Conservation (phyloP, 2,888 invertebrate genomes). For the Cryptocheilus praepositus region DNA sequence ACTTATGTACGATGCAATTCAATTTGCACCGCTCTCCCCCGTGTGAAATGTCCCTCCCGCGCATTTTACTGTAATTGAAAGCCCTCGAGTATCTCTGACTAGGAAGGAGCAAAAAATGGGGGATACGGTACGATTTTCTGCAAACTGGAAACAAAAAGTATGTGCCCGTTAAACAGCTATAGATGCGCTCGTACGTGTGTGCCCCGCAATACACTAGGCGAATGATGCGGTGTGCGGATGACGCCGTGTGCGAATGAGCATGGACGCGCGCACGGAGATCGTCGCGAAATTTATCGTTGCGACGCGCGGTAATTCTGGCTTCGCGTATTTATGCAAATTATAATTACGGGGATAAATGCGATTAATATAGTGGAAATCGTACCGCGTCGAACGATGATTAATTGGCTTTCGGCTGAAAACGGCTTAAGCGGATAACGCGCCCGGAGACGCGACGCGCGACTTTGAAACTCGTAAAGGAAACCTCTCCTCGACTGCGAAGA, state of each 20-base stretch:
- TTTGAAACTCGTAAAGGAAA: conserved; percentile 31
- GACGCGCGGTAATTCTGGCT: neutral
- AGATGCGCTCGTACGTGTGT: neutral
- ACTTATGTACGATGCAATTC: conserved; percentile 72
- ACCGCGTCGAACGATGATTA: neutral
- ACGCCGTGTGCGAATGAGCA: neutral
- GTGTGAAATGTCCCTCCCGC: conserved; percentile 43
- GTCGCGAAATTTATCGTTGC: conserved; percentile 8
- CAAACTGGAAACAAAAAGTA: neutral
- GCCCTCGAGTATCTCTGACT: conserved; percentile 64
- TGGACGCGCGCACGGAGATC: conserved; percentile 1
- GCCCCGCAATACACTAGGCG: neutral
- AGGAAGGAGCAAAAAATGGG: conserved; percentile 20
- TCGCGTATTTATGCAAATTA: conserved; percentile 1
- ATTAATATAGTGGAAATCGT: neutral
- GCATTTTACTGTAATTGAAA: conserved; percentile 71
- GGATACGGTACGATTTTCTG: neutral
- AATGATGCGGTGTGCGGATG: neutral
- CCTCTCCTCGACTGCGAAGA: conserved; percentile 14
- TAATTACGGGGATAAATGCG: neutral
- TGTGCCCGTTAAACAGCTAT: neutral
- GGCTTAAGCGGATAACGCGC: too few relatives aligned
- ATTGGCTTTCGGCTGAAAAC: neutral
- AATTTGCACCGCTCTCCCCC: conserved; percentile 60
- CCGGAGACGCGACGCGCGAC: neutral